These are phyloP conservation scores for Nephrotoma guestfalica DNA, from an alignment of 2,888 invertebrate genomes.

Conservation along the genomic window DNA sequence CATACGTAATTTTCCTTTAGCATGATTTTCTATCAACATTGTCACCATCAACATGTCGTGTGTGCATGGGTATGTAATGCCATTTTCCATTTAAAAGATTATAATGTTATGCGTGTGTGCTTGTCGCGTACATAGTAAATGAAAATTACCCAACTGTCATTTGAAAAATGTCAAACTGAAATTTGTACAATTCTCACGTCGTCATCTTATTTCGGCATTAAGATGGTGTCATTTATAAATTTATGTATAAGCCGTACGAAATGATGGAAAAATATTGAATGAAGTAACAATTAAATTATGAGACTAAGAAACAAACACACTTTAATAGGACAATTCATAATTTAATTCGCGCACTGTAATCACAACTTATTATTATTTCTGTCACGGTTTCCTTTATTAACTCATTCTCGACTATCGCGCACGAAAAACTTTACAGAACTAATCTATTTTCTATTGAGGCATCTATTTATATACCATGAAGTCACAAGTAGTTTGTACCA, in stretches of 20 bases:
- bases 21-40: neutral
- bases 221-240: neutral
- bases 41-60: neutral
- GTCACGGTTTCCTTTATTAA: no score
- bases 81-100: neutral
- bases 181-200: neutral
- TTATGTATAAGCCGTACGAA: neutral
- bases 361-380: no score
- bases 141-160: neutral
- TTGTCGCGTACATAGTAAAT: neutral
- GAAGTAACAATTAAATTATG: neutral
- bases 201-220: neutral
- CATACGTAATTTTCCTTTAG: no score
- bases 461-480: no score
- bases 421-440: no score
- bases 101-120: neutral
- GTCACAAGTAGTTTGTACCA: no score
- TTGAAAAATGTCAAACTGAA: neutral
- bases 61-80: neutral
- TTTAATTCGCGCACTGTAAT: no score
- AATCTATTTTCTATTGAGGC: no score
- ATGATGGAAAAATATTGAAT: neutral
- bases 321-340: no score
- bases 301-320: no score
- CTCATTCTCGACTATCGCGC: no score